A percentile compares a stretch with the other conserved stretches of the same genome.
These are phyloP conservation scores for Eretmochelys imbricata DNA, from an alignment of 2,113 vertebrate genomes.

Conservation along the genomic window DNA sequence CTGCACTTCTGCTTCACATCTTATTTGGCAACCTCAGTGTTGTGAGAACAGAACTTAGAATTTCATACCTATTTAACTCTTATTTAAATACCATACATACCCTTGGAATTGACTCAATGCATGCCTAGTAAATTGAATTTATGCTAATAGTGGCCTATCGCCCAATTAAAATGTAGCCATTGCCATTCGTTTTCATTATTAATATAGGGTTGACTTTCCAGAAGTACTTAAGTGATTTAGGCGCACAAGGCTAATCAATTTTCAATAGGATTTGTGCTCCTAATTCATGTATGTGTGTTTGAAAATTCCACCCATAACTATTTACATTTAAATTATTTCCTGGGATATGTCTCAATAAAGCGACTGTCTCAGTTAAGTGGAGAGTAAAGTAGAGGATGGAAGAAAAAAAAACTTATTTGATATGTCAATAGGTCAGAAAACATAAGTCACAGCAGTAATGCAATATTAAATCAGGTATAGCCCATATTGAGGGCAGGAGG, in stretches of 20 bases:
- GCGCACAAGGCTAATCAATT: conserved; percentile 49
- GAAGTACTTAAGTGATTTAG: conserved; percentile 14
- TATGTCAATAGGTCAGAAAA: neutral
- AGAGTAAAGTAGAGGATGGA: neutral
- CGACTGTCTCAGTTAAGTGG: neutral
- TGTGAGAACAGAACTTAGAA: neutral
- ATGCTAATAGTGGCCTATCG: neutral
- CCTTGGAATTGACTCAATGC: neutral
- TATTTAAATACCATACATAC: neutral
- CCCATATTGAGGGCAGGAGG: neutral
- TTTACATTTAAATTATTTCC: conserved; percentile 62
- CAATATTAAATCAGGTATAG: too few species aligned
- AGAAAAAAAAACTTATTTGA: neutral
- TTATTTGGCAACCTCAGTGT: conserved; percentile 7
- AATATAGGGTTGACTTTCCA: neutral
- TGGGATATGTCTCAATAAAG: conserved; percentile 51
- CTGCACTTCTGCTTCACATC: conserved; percentile 1
- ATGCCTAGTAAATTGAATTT: neutral
- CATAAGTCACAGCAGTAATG: neutral
- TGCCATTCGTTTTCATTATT: conserved; percentile 1
- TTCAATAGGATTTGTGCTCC: conserved; percentile 32
- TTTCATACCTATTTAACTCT: conserved; percentile 25
- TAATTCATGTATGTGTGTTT: conserved; percentile 19
- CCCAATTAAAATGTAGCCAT: neutral
- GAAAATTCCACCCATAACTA: conserved; percentile 57